A percentile compares a stretch with the other conserved stretches of the same genome.
Evolutionary conservation across 2,113 vertebrate genomes (phyloP).

Genomic region (Eidolon helvum): DNA sequence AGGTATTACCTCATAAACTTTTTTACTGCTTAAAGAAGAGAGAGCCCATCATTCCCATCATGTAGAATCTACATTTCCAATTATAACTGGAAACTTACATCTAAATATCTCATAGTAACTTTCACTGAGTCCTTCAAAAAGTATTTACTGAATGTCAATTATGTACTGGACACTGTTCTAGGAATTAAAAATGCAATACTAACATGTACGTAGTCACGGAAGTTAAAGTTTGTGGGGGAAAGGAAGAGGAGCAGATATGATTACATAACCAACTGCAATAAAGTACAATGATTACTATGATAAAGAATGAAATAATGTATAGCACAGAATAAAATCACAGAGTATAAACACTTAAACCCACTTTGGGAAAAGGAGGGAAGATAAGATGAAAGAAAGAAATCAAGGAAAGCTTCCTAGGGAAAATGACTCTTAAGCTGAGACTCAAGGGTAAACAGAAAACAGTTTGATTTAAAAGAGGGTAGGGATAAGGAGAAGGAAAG

Average conservation of each 20-base stretch:
- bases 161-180: neutral
- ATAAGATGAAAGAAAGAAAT: conserved; percentile 17
- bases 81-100: neutral
- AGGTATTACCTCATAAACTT: neutral
- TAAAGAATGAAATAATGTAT: neutral
- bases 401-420: neutral
- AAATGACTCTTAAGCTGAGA: conserved; percentile 6
- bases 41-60: neutral
- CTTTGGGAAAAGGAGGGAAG: neutral
- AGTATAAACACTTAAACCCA: neutral
- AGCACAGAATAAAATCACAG: conserved; percentile 20
- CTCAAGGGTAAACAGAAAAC: neutral
- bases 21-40: neutral
- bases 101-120: neutral
- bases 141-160: neutral
- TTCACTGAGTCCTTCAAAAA: conserved; percentile 32
- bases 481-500: neutral
- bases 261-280: neutral
- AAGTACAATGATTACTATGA: conserved; percentile 3
- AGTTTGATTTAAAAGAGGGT: neutral
- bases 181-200: conserved; percentile 30
- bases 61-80: neutral
- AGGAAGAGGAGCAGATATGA: neutral
- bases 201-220: neutral
- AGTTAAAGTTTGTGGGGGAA: neutral